These are phyloP conservation scores for Neodiprion lecontei DNA, from an alignment of 1,140 invertebrate species.

Conservation along the genomic window DNA sequence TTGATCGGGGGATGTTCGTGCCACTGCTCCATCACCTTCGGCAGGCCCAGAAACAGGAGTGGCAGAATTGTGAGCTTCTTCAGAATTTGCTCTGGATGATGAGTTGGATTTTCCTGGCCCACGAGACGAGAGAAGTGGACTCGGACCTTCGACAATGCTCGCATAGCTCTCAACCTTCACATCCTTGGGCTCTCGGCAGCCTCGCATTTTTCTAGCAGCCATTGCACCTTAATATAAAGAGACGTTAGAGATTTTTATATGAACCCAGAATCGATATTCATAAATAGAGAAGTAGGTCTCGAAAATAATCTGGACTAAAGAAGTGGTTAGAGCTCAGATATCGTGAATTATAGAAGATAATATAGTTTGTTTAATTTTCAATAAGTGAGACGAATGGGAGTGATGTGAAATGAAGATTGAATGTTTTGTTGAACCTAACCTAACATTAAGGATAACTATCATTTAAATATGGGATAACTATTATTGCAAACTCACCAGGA, in stretches of 20 bases:
- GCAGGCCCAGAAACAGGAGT: conserved; percentile 55
- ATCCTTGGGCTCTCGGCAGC: conserved; percentile 65
- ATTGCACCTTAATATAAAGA: conserved; percentile 38
- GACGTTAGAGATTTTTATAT: neutral
- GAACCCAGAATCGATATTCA: conserved; percentile 1
- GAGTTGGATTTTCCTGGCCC: conserved; percentile 47
- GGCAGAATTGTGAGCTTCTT: conserved; percentile 50
- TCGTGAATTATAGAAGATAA: neutral
- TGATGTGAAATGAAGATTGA: conserved; percentile 1
- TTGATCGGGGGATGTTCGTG: conserved; percentile 62
- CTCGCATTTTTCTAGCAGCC: conserved; percentile 61
- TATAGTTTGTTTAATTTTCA: neutral
- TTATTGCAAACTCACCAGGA: conserved; percentile 37
- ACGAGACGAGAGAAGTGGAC: conserved; percentile 41
- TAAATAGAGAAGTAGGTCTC: neutral
- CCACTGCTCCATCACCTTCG: conserved; percentile 46
- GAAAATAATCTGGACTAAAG: neutral
- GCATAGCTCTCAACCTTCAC: conserved; percentile 73
- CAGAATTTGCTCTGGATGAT: conserved; percentile 56
- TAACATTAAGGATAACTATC: conserved; percentile 19
- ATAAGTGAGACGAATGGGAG: neutral
- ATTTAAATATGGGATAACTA: conserved; percentile 8
- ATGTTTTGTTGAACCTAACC: conserved; percentile 16
- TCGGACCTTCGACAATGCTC: conserved; percentile 57
- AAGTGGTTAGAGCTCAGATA: neutral